These are phyloP conservation scores for Urosaurus nigricauda DNA, from an alignment of 2,797 vertebrate genomes.

Conservation along the genomic window DNA sequence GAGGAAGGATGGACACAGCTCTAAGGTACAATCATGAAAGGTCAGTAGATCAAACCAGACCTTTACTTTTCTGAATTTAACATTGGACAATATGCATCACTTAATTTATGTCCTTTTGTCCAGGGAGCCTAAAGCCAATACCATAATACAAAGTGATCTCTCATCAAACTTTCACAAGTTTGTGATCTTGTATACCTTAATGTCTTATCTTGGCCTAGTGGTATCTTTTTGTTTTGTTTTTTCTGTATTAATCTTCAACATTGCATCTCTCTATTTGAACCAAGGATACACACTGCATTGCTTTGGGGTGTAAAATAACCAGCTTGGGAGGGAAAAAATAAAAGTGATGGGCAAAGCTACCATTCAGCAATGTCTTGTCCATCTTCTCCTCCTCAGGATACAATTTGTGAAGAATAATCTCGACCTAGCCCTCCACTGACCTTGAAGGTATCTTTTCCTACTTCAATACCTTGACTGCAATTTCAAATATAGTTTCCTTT, in stretches of 20 bases:
- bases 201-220: too few species aligned
- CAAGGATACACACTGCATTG: constrained; percentile 49
- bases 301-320: constrained; percentile 64
- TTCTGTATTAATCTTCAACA: constrained; percentile 24
- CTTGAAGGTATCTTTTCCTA: constrained; percentile 56
- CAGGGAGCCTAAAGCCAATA: not conserved
- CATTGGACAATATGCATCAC: not conserved
- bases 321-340: constrained; percentile 61
- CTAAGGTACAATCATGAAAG: not conserved
- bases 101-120: not conserved
- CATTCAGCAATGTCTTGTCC: constrained; percentile 43
- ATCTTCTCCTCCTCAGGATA: constrained; percentile 60
- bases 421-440: constrained; percentile 55
- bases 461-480: constrained; percentile 43
- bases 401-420: constrained; percentile 65
- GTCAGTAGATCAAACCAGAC: not conserved
- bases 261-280: constrained; percentile 61
- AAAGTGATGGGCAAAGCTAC: constrained; percentile 65
- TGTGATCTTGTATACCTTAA: not conserved
- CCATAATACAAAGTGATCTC: too few species aligned
- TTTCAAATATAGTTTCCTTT: constrained; percentile 65
- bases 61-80: not conserved
- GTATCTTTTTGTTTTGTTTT: not conserved
- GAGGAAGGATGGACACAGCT: too few species aligned
- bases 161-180: not conserved